These are phyloP conservation scores for Frankliniella fusca DNA, from an alignment of 2,888 invertebrate species.

Conservation along the genomic window DNA sequence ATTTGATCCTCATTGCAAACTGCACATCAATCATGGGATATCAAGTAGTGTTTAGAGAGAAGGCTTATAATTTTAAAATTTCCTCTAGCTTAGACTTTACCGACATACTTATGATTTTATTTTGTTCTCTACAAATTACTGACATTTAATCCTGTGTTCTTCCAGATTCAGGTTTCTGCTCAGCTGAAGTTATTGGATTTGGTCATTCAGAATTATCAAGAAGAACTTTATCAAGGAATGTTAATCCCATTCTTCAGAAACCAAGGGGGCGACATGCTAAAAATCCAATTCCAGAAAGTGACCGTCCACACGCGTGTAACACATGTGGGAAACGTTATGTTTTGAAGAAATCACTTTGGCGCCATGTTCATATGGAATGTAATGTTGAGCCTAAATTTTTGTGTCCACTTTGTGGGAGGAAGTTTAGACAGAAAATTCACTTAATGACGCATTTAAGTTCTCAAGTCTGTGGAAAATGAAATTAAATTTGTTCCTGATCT, in stretches of 20 bases:
- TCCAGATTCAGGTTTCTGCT: conserved; percentile 12
- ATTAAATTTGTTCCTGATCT: background rate
- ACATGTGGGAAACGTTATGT: conserved; percentile 7
- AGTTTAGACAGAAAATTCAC: conserved; percentile 11
- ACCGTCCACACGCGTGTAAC: background rate
- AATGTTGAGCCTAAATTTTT: conserved; percentile 9
- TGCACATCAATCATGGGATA: no score
- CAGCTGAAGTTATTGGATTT: background rate
- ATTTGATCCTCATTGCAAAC: no score
- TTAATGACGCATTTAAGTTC: background rate
- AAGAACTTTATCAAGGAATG: background rate
- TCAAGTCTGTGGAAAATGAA: background rate
- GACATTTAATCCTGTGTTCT: background rate
- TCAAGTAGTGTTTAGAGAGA: no score
- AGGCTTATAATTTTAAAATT: no score
- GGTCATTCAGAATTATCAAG: background rate
- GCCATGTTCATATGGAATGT: background rate
- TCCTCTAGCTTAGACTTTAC: no score
- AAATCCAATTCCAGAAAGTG: background rate
- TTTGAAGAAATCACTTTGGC: background rate
- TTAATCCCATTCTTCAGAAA: background rate
- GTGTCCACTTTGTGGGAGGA: conserved; percentile 1
- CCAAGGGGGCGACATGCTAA: conserved; percentile 1
- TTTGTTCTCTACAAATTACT: background rate
- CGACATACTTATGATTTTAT: no score